Evolutionary conservation across 2,888 invertebrate genomes (phyloP).

Genomic region (Ennomos quercinarius): DNA sequence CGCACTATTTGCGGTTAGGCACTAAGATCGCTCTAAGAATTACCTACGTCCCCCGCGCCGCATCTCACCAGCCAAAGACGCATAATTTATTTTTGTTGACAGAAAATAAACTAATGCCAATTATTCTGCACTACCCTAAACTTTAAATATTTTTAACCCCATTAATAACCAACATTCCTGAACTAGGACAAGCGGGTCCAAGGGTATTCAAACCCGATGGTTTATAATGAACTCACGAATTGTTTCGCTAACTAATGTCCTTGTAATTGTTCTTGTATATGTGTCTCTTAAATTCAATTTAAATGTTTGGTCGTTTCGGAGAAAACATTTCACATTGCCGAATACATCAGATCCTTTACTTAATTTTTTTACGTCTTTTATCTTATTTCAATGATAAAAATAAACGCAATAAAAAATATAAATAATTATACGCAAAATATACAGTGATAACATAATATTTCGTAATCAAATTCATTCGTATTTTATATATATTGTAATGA

Average conservation of each 20-base stretch:
- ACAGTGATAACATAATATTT: too few species aligned
- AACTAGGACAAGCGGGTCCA: constrained; percentile 48
- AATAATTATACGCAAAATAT: too few species aligned
- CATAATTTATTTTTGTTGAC: constrained; percentile 8
- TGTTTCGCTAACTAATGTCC: constrained; percentile 58
- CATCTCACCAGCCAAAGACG: too few species aligned
- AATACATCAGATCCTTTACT: background rate
- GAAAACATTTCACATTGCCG: constrained; percentile 17
- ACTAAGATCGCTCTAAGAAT: too few species aligned
- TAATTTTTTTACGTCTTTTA: too few species aligned
- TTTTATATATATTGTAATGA: too few species aligned
- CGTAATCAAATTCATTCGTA: too few species aligned
- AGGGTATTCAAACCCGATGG: constrained; percentile 58
- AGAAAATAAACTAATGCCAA: constrained; percentile 12
- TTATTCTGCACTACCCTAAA: constrained; percentile 9
- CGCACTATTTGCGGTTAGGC: too few species aligned
- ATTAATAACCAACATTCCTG: constrained; percentile 68
- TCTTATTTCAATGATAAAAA: too few species aligned
- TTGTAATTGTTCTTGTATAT: constrained; percentile 55
- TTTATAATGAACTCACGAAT: constrained; percentile 64
- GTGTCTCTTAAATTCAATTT: constrained; percentile 44
- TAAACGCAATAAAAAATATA: too few species aligned
- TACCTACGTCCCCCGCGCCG: too few species aligned
- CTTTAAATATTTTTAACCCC: constrained; percentile 53
- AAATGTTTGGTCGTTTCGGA: constrained; percentile 35